Evolutionary conservation across 2,113 vertebrate species (phyloP), one percentile per base, ranked within the genome.

Genomic region (Eolophus roseicapilla): DNA sequence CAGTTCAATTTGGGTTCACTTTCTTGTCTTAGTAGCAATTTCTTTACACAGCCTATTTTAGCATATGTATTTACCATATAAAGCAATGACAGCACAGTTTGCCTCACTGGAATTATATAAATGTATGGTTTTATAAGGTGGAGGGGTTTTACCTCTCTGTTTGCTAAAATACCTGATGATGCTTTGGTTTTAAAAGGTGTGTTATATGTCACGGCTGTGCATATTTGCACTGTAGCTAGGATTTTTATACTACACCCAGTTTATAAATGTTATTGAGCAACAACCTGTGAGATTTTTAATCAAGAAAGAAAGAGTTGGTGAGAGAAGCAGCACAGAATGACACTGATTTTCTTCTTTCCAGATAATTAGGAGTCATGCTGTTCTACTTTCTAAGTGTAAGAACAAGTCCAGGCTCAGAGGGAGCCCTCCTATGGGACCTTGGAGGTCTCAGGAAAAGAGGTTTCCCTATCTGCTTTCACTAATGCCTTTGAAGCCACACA

Each of bases 1-100:
- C 59, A 57, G 92, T 88, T 83, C 95, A 95, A 86, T 95, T 90
- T 86, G 80, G 64, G 16, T 85, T 89, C n/a, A 31, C 50, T 71
- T 97, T 95, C 83, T 90, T 93, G 84, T 88, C 69, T 93, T 80
- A 82, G 31, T 85, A 91, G 46, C 55, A 71, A 71, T 92, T 96
- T 78, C 70, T 93, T 96, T 86, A 86, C 78, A 91, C 16, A 93
- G 76, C 35, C 55, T 86, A 59, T 95, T 95, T 95, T 81, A 80
- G 82, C 28, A 83, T n/a, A 28, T 57, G 13, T 81, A 74, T 95
- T 96, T 93, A 75, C 90, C 88, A 60, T 92, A 73, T 62, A 79
- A 95, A 95, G 83, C 49, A 78, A 76, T 13, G 67, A 73, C 69
- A 89, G 52, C 25, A 64, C 44, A 55, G 41, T 4, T 93, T 64